Evolutionary conservation across 2,797 vertebrate genomes (phyloP), one percentile per base, ranked within the genome.

Genomic region (Etheostoma nigrum): DNA sequence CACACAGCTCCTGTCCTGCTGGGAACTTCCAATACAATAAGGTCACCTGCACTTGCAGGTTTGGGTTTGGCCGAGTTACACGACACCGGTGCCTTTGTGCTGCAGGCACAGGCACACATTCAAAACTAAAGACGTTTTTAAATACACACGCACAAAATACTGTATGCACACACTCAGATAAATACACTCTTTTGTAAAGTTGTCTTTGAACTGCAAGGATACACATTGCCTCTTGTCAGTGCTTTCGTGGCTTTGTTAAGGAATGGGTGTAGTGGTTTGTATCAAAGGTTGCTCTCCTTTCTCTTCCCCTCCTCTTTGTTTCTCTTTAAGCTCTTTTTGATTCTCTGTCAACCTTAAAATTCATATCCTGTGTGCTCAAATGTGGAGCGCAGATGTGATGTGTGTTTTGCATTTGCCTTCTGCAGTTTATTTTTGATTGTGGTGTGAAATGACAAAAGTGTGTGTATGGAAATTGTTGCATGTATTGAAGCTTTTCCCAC

Each of bases 11-110:
- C 9, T 81, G 84, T 79, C 82, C 85, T 68, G 69, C 83, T 64
- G 71, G 81, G 67, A 87, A 88, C 60, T 74, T 63, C 75, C 27
- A 52, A 73, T 53, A 89, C 88, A 90, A 88, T 85, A 86, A 86
- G 81, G 79, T 91, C 90, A 90, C 88, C 91, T 88, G 90, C 30
- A 65, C 86, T 88, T 2, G 44, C 74, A 68, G 90, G 77, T 18
- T 18, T 74, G 76, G 79, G 88, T 83, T 90, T 74, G 80, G 76
- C 73, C 25, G 18, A 59, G 93, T 76, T 87, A 93, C 84, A 81
- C 1, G 87, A 92, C 83, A 85, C 91, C 86, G 1, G 30, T 42
- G 68, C 78, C 77, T 89, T 92, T 92, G 90, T 92, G 71, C 82
- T 65, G 68, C 60, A 36, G 73, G 74, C 74, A 81, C 54, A 79